Percentiles rank a stretch among this genome's conserved stretches.
Evolutionary conservation across 2,113 vertebrate genomes (phyloP).

Genomic region (Elanus axillaris): DNA sequence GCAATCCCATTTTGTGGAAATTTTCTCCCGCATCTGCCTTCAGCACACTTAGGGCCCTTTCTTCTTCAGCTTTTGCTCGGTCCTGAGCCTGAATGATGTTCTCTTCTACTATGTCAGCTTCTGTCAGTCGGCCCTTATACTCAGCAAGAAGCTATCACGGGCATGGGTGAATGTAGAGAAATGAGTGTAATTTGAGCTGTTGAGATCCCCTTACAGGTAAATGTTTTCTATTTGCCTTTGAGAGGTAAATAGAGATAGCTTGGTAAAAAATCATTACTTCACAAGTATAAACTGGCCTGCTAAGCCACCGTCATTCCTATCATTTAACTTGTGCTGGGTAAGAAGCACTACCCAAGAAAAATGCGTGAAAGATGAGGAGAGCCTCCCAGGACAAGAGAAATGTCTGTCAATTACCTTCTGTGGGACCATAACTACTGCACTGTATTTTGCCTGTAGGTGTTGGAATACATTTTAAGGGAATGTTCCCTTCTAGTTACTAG

Average conservation of each 20-base stretch:
- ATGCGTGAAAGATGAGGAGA: background rate
- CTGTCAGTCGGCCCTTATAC: conserved; percentile 61
- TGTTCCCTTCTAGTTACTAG: background rate
- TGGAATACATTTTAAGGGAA: background rate
- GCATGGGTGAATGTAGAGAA: background rate
- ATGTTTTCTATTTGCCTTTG: background rate
- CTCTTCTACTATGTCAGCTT: conserved; percentile 77
- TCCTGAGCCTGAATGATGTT: conserved; percentile 81
- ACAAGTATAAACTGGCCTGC: background rate
- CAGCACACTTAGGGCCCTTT: conserved; percentile 39
- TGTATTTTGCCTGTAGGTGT: background rate
- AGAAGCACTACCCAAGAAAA: background rate
- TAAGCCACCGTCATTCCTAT: background rate
- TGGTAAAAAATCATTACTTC: background rate
- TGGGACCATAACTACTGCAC: background rate
- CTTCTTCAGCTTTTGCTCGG: conserved; percentile 72
- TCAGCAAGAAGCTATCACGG: conserved; percentile 70
- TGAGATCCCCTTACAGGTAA: background rate
- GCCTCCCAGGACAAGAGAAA: background rate
- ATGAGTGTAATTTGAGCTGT: background rate
- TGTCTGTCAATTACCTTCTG: background rate
- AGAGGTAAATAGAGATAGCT: background rate
- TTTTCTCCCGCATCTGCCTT: conserved; percentile 27
- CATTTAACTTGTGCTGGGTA: background rate
- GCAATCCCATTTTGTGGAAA: conserved; percentile 52